Base-by-base conservation (phyloP, 2,113 vertebrate species). In the Monopterus albus region DNA sequence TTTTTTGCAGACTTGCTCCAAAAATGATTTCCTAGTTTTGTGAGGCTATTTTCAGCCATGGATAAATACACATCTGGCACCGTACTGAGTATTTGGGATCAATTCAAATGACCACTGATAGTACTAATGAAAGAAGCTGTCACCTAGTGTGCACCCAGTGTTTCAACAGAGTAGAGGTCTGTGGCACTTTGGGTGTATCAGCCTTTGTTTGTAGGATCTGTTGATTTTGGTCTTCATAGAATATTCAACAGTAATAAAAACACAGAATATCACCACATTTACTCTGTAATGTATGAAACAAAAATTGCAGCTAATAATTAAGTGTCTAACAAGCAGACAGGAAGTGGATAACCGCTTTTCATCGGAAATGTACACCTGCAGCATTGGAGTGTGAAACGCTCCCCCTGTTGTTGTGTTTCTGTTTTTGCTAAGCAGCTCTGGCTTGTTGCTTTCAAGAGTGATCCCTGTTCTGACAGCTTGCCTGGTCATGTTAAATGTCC, bases 401-500 rank as follows among this genome's bases (percentile, higher is more conserved):
- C 43, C 36, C 14, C 12, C 12, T 43, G 36, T 52, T 59, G n/a
- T n/a, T n/a, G n/a, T 61, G 42, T 72, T 29, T 71, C 43, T 64
- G 10, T 63, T 76, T 82, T 78, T 56, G 25, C 55, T 45, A 47
- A 28, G 47, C 52, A 23, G 28, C 9, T 14, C 42, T 53, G 53
- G 45, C 39, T 64, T 39, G 51, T 75, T 67, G 60, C 77, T 51
- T 28, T 49, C 42, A 63, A 72, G 62, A 64, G 12, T 26, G 11
- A 68, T 43, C 20, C 47, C 20, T 17, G 39, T 65, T 68, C 61
- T 81, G 87, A 86, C 82, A 87, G 57, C 57, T 26, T 87, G 88
- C 87, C 81, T 78, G 70, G 55, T 82, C 77, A 76, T 81, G 81
- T 78, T 58, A 82, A 82, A 83, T 76, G 79, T 86, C 83, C 21